These are phyloP conservation scores for Drosophila dives DNA, from an alignment of 2,888 invertebrate species.

Conservation along the genomic window DNA sequence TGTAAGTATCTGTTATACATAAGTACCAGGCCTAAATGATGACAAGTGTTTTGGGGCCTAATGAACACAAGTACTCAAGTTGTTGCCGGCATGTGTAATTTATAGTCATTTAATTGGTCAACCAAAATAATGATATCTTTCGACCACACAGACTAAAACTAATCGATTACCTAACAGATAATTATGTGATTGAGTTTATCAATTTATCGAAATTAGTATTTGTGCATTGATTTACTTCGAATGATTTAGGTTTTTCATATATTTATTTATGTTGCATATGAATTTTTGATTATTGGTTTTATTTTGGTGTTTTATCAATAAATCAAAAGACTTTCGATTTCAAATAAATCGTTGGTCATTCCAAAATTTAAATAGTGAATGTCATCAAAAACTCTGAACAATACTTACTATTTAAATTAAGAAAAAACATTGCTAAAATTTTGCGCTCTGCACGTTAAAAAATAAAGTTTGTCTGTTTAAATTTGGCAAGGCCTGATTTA, in stretches of 20 bases:
- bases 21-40: constrained; percentile 34
- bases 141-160: background rate
- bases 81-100: constrained; percentile 42
- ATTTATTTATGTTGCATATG: too few species aligned
- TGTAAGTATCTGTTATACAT: background rate
- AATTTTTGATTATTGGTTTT: too few species aligned
- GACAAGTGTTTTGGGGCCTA: constrained; percentile 69
- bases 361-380: background rate
- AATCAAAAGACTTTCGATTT: background rate
- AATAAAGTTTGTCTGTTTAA: background rate
- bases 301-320: too few species aligned
- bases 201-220: background rate
- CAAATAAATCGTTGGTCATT: background rate
- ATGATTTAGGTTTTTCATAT: background rate
- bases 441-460: background rate
- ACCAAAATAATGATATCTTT: constrained; percentile 10
- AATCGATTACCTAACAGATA: constrained; percentile 30
- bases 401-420: background rate
- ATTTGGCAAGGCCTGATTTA: constrained; percentile 34
- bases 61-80: constrained; percentile 48
- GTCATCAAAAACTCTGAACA: background rate
- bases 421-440: background rate
- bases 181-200: constrained; percentile 4
- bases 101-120: constrained; percentile 32
- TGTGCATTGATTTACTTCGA: background rate